Base-by-base conservation (phyloP, 1,140 invertebrate species). In the Aphidius ervi region DNA sequence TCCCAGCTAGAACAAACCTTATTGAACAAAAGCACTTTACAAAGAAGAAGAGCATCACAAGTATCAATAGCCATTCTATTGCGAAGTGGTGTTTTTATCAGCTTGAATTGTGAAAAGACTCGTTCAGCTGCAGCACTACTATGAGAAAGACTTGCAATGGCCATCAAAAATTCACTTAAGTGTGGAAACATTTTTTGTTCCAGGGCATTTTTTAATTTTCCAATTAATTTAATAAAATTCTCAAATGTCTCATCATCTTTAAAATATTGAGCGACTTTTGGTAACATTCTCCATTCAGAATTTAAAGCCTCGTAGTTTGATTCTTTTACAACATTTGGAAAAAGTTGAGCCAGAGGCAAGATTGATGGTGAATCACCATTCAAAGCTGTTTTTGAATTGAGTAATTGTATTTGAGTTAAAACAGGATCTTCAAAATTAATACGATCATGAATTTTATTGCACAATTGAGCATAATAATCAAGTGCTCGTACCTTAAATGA, bases 51-150 rank as follows among this genome's bases (percentile, higher is more conserved):
- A 9, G 40, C 58, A 31, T 16, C 16, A 16, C 16, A 16, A 16
- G 16, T 16, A 16, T 16, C 16, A 16, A 16, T 16, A 16, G 16
- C 46, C 6, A 63, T 37, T 54, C 53, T 58, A 39, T 63, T 63
- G 39, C 62, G 56, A 46, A 47, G 20, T 40, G 55, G 42, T 1
- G 62, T 63, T 59, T 63, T 63, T 5, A 63, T 55, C 4, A 62
- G 8, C 37, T 62, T 56, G 9, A 58, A 41, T 9, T 58, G 23
- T 5, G 56, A 63, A 59, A 63, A 63, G 31, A 59, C 31, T 40
- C 62, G 5, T 55, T 63, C 56, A 6, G 46, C 62, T 23, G 55
- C 46, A 9, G 56, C 62, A 56, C 56, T 63, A 16, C 56, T 58
- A 37, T 63, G 52, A 9, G 62, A 50, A 41, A 63, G 55, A 37